Evolutionary conservation across 2,888 invertebrate genomes (phyloP), one percentile per base, ranked within the genome.

Genomic region (Lordiphosa andalusiaca): DNA sequence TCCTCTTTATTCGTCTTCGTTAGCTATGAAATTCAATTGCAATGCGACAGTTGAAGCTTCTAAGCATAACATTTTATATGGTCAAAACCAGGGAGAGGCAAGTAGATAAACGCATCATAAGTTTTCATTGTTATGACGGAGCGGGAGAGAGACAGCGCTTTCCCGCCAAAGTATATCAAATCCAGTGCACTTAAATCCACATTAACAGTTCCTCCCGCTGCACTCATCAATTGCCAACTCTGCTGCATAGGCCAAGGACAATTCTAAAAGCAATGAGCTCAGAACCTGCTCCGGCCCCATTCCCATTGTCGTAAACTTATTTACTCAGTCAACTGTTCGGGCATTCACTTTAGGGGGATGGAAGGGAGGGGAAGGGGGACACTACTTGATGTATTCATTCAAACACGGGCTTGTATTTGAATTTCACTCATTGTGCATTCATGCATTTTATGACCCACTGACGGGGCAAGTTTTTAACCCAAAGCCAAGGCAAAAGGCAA

Each of bases 341-440:
- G 51, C 60, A 64, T 73, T 69, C 60, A 64, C 56, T 60, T 70
- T 58, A 49, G 40, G 3, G 35, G 30, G 16, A 16, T 1, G 25
- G 3, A 4, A n/a, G n/a, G n/a, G n/a, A n/a, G n/a, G n/a, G 23
- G 35, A 19, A 2, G 25, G 25, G 16, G 33, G 38, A 46, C 55
- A 52, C 61, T 61, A 61, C 39, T 67, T 55, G 55, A 55, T 56
- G 63, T 73, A 67, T 76, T 72, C 70, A 74, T 55, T 71, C 68
- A 74, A 65, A 71, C 55, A 56, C 69, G 56, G 30, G 56, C 42
- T 66, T 53, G 51, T 64, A 65, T 63, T 66, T 66, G 53, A 60
- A 60, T 55, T 66, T 59, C 59, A 69, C 72, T 75, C 69, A 53
- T 57, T 72, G 71, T 52, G 75, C 75, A 72, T 75, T 75, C 69